Evolutionary conservation across 1,140 invertebrate species (phyloP), one percentile per base, ranked within the genome.

Genomic region (Ceratoteleas bidentatus): DNA sequence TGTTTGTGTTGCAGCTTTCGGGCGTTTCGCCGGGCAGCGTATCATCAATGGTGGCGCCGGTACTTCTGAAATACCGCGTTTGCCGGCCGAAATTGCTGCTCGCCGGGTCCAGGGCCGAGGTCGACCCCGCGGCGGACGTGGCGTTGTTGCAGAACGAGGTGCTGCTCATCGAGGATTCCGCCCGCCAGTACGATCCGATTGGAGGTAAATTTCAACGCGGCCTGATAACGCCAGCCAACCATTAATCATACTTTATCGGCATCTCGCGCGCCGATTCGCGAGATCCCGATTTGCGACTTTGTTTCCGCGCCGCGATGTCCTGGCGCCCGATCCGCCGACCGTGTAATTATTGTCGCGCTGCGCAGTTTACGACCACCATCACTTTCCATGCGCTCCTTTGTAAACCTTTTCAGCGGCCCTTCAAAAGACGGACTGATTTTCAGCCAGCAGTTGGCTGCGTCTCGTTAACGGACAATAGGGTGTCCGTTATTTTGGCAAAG

Each of bases 71-170:
- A 75, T 90, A 90, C 66, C 87, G 90, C 56, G 88, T 91, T 34
- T 90, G 88, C 73, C 86, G 88, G 45, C 88, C 90, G 13, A 85
- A 88, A 83, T 69, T 91, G 70, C 72, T 94, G 62, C 92, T 95
- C 24, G 93, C 93, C 15, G 94, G 94, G 6, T 94, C 94, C 2
- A 92, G 93, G 84, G 93, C 94, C 49, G 93, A 93, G 47, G 92
- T 94, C 14, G 93, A 94, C 80, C 92, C 89, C 78, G 93, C 89
- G 24, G 93, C 93, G 4, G 92, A 93, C 36, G 93, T 93, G 6
- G 85, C 90, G 13, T 89, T 92, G 0, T 85, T 94, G 57, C 93
- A 94, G 81, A 93, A 93, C 3, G 94, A 94, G 85, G 92, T 94
- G 2, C 81, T 94, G n/a, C 90, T 94, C 10, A 91, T 94, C 58